phyloP scores from a whole-genome alignment of 2,888 invertebrate genomes.

The Tubulanus polymorphus region DNA sequence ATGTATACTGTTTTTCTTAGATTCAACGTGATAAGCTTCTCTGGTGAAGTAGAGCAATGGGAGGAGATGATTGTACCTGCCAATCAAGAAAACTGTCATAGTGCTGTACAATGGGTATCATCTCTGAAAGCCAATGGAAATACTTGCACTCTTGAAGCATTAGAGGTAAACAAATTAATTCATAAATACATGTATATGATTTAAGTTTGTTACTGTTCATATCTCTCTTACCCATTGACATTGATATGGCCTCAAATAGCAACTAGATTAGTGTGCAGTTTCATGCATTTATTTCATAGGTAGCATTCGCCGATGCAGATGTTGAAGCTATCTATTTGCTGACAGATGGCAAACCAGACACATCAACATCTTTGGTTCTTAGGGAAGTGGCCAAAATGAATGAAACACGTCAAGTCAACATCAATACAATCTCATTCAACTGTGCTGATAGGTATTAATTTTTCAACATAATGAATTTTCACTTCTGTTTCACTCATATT shows the following conservation, averaged over 20 bases:
- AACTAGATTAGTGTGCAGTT: no score
- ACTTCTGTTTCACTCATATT: no score
- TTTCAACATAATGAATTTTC: background rate
- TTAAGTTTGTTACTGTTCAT: background rate
- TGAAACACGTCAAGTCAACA: conserved; percentile 32
- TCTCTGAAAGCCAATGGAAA: conserved; percentile 47
- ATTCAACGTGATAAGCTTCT: conserved; percentile 52
- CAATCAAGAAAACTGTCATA: conserved; percentile 50
- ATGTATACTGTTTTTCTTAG: no score
- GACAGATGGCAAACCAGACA: conserved; percentile 55
- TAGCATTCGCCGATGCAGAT: conserved; percentile 48
- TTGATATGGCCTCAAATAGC: background rate
- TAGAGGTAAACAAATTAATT: conserved; percentile 33
- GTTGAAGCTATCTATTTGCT: conserved; percentile 51
- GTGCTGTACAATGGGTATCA: conserved; percentile 49
- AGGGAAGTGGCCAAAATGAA: conserved; percentile 46
- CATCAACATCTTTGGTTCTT: conserved; percentile 49
- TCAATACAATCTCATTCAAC: conserved; percentile 54
- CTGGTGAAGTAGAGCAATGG: conserved; percentile 46
- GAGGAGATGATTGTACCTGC: conserved; percentile 35
- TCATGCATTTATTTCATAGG: conserved; percentile 24
- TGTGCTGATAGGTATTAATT: conserved; percentile 47
- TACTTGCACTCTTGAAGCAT: conserved; percentile 53
- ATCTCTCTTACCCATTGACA: background rate
- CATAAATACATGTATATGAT: background rate